These are phyloP conservation scores for Sebastes cheni DNA, from an alignment of 2,797 vertebrate species.

Conservation along the genomic window DNA sequence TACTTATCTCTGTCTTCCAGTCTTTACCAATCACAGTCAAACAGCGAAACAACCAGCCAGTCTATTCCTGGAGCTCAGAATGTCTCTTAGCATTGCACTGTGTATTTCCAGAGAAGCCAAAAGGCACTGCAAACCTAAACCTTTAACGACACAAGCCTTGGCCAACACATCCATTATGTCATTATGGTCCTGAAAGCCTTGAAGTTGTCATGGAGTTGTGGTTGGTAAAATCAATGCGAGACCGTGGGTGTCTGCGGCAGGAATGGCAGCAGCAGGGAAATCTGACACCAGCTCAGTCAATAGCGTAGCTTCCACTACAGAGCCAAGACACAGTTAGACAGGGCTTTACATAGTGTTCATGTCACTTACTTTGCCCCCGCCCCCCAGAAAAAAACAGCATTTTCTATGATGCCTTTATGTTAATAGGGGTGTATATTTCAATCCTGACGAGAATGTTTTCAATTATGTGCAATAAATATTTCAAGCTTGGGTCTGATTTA, in stretches of 20 bases:
- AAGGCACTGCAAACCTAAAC: conserved; percentile 19
- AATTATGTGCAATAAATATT: conserved; percentile 42
- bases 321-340: conserved; percentile 11
- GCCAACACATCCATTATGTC: conserved; percentile 55
- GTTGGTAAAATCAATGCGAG: conserved; percentile 70
- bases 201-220: conserved; percentile 47
- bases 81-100: conserved; percentile 9
- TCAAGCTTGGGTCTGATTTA: conserved; percentile 21
- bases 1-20: conserved; percentile 29
- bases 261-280: conserved; percentile 69
- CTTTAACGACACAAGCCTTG: conserved; percentile 21
- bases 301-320: conserved; percentile 55
- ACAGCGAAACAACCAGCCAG: conserved; percentile 7
- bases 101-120: conserved; percentile 34
- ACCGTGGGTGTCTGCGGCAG: conserved; percentile 55
- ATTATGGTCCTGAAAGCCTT: conserved; percentile 51
- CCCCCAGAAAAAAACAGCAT: neutral
- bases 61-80: conserved; percentile 54
- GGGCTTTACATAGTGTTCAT: conserved; percentile 12
- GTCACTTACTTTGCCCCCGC: neutral
- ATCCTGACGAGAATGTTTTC: conserved; percentile 4
- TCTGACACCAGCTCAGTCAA: conserved; percentile 69
- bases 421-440: conserved; percentile 19
- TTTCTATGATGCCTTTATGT: conserved; percentile 9
- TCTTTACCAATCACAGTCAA: conserved; percentile 37